phyloP scores from a whole-genome alignment of 2,113 vertebrate genomes.

The Sapajus apella region DNA sequence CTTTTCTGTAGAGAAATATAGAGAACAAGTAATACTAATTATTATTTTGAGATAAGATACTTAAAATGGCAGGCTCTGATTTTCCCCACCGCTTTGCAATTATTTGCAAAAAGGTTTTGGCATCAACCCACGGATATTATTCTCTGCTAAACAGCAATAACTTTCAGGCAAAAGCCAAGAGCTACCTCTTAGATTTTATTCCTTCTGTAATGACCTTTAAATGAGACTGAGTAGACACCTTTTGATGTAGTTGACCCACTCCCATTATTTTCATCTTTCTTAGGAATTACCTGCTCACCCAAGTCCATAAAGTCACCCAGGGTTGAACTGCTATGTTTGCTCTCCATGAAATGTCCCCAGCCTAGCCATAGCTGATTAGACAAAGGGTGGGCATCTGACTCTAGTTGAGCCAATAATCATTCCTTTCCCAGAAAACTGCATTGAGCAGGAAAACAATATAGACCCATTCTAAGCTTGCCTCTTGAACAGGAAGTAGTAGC shows the following conservation, averaged over 20 bases:
- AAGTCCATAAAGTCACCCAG: neutral
- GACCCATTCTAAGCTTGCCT: neutral
- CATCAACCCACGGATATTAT: neutral
- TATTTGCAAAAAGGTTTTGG: neutral
- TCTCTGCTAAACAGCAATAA: neutral
- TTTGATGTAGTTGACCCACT: neutral
- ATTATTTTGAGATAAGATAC: conserved; percentile 26
- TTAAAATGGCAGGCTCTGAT: neutral
- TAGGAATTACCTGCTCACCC: neutral
- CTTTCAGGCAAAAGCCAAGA: neutral
- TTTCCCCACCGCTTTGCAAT: neutral
- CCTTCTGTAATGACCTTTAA: neutral
- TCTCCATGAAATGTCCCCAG: neutral
- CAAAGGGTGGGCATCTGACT: neutral
- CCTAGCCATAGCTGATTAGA: neutral
- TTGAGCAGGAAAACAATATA: neutral
- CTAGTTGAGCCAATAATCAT: neutral
- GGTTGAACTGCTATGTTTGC: neutral
- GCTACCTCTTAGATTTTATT: neutral
- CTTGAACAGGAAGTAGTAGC: neutral
- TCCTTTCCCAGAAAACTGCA: neutral
- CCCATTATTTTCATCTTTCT: neutral
- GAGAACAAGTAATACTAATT: conserved; percentile 34
- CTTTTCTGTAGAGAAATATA: conserved; percentile 57
- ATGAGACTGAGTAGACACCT: neutral